phyloP scores from a whole-genome alignment of 2,797 vertebrate species.

The Phyllotis vaccarum region DNA sequence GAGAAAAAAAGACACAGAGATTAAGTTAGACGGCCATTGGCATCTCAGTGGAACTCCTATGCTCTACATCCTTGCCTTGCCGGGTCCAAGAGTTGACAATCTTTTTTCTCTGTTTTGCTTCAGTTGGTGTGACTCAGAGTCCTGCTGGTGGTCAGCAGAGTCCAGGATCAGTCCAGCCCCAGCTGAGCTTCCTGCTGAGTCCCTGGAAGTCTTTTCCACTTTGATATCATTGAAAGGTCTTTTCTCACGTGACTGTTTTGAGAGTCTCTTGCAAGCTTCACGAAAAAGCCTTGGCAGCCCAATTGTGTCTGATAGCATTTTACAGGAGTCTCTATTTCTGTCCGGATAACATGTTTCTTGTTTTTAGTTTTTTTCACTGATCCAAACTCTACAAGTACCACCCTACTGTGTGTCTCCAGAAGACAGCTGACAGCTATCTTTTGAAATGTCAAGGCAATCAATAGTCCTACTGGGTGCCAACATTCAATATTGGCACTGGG shows the following conservation, averaged over 20 bases:
- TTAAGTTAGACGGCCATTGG: background rate
- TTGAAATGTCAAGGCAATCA: background rate
- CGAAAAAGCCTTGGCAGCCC: background rate
- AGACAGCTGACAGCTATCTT: background rate
- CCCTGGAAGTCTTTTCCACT: background rate
- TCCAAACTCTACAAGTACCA: background rate
- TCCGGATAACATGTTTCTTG: background rate
- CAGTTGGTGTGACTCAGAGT: background rate
- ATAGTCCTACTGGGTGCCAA: background rate
- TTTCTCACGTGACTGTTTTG: background rate
- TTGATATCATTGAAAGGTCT: background rate
- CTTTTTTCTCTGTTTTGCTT: background rate
- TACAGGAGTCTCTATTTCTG: background rate
- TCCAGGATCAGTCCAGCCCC: background rate
- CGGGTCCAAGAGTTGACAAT: background rate
- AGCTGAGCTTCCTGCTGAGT: background rate
- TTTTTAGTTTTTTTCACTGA: background rate
- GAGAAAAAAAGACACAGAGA: background rate
- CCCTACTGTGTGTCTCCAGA: background rate
- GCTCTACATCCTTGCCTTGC: background rate
- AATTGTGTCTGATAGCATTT: background rate
- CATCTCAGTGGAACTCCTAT: background rate
- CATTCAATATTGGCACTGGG: background rate
- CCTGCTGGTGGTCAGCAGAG: background rate
- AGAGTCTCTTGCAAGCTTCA: background rate